These are phyloP conservation scores for Saturnia pavonia DNA, from an alignment of 2,888 invertebrate species.

Conservation along the genomic window DNA sequence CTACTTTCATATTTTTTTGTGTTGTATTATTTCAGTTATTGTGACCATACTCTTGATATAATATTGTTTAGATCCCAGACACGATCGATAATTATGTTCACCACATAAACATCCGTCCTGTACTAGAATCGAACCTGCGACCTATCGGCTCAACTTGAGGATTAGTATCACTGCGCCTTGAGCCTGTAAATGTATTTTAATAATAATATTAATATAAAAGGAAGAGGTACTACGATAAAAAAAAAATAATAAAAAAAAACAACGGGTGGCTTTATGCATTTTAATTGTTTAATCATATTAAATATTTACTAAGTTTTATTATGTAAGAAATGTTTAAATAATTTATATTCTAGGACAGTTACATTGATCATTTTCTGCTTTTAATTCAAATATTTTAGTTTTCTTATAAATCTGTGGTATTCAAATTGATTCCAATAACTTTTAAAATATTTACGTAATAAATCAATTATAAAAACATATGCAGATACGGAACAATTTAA, in stretches of 20 bases:
- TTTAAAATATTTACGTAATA: background rate
- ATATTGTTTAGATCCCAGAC: background rate
- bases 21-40: too few relatives aligned
- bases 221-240: background rate
- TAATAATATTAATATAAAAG: background rate
- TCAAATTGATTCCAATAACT: background rate
- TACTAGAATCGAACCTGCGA: background rate
- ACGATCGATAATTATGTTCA: background rate
- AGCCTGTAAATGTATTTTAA: background rate
- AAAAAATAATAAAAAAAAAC: background rate
- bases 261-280: background rate
- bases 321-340: background rate
- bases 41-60: too few relatives aligned
- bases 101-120: background rate
- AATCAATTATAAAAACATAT: background rate
- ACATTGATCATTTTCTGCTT: background rate
- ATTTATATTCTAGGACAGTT: background rate
- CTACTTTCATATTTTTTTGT: background rate
- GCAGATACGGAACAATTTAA: conserved; percentile 60
- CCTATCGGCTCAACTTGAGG: background rate
- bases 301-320: background rate
- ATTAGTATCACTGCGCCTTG: background rate
- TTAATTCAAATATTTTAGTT: background rate
- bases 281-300: background rate
- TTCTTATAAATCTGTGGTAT: background rate